phyloP scores from a whole-genome alignment of 2,113 vertebrate genomes.

The Recurvirostra avosetta region DNA sequence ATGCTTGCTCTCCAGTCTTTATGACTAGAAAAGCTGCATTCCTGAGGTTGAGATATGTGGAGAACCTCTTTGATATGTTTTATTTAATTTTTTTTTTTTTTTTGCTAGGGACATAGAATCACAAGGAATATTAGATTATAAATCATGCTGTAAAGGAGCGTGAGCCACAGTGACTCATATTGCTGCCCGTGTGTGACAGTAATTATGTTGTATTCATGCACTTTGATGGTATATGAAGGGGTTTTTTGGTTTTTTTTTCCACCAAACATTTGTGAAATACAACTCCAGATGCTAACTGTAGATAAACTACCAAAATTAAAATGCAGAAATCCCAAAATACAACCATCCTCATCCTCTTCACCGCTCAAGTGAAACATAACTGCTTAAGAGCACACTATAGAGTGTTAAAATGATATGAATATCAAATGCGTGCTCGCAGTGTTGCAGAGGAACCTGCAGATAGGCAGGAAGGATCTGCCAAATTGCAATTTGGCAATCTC shows the following conservation, averaged over 20 bases:
- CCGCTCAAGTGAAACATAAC: not conserved
- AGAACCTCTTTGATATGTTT: constrained; percentile 13
- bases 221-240: not conserved
- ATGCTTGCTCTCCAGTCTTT: not conserved
- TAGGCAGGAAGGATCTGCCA: not conserved
- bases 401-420: not conserved
- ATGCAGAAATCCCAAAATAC: not conserved
- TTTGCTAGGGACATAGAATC: not conserved
- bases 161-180: not conserved
- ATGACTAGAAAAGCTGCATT: constrained; percentile 19
- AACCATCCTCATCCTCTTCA: not conserved
- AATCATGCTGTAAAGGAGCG: not conserved
- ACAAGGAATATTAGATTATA: not conserved
- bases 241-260: not conserved
- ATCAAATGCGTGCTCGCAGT: not conserved
- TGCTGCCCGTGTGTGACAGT: not conserved
- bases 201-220: not conserved
- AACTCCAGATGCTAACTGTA: not conserved
- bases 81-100: not conserved
- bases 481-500: not conserved
- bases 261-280: not conserved
- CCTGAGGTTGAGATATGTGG: constrained; percentile 20
- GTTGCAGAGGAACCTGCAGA: not conserved
- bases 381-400: not conserved
- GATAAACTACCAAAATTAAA: not conserved